Conservation (phyloP, 2,888 invertebrate species). For the Xylota segnis region DNA sequence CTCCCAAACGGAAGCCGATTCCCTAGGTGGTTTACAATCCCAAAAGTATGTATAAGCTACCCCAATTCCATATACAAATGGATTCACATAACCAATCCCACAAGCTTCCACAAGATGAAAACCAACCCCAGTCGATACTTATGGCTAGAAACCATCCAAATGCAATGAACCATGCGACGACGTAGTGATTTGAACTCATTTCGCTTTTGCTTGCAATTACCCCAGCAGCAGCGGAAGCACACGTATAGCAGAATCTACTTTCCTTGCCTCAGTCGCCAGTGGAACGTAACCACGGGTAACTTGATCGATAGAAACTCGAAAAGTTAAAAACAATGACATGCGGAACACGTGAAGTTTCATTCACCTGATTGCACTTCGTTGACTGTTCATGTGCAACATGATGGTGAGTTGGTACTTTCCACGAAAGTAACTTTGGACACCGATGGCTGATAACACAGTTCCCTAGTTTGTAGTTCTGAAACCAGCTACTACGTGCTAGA, state of each 20-base stretch:
- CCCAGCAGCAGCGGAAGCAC: conserved; percentile 52
- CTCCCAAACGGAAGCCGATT: conserved; percentile 32
- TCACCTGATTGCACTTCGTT: conserved; percentile 64
- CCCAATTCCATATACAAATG: conserved; percentile 17
- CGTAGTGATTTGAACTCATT: conserved; percentile 49
- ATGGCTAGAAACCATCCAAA: conserved; percentile 56
- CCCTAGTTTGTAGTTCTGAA: conserved; percentile 28
- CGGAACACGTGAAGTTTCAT: conserved; percentile 56
- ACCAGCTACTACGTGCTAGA: neutral
- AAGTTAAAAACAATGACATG: conserved; percentile 58
- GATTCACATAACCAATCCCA: conserved; percentile 36
- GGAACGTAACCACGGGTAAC: conserved; percentile 37
- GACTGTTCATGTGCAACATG: conserved; percentile 12
- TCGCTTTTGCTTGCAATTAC: conserved; percentile 28
- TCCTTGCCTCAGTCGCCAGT: conserved; percentile 20
- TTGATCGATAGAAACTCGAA: conserved; percentile 66
- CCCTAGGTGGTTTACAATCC: conserved; percentile 28
- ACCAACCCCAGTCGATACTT: conserved; percentile 26
- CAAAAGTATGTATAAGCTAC: conserved; percentile 12
- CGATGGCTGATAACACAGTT: conserved; percentile 26
- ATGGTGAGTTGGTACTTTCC: conserved; percentile 25
- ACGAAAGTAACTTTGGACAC: conserved; percentile 40
- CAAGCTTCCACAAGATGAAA: conserved; percentile 34
- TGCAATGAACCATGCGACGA: conserved; percentile 60
- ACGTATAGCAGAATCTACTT: conserved; percentile 33